Conservation (phyloP, 1,140 invertebrate species). For the Berghia stephanieae region DNA sequence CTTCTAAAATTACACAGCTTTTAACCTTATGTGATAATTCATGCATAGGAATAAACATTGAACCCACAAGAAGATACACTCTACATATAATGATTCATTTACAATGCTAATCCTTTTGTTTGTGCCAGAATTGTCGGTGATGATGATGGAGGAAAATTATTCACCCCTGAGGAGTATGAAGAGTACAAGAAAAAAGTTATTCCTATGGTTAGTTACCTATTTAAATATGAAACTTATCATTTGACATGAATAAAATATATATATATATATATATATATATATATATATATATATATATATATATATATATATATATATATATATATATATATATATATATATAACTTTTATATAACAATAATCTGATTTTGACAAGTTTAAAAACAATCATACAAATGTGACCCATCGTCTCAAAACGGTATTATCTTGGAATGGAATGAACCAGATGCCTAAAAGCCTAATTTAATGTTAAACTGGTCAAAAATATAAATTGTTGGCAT, state of each 20-base stretch:
- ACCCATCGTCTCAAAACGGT: too few relatives aligned
- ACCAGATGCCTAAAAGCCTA: too few relatives aligned
- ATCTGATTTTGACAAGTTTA: too few relatives aligned
- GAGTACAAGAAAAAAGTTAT: slow-evolving; percentile 66
- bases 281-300: neutral
- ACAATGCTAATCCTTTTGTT: slow-evolving; percentile 19
- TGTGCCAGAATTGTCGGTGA: slow-evolving; percentile 66
- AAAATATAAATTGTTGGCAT: too few relatives aligned
- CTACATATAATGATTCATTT: neutral
- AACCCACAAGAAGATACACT: neutral
- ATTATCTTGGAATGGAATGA: too few relatives aligned
- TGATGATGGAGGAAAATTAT: slow-evolving; percentile 65
- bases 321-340: slow-evolving; percentile 8
- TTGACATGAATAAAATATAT: neutral
- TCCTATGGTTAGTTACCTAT: slow-evolving; percentile 52
- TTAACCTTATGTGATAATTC: too few relatives aligned
- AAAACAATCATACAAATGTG: too few relatives aligned
- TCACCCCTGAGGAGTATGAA: slow-evolving; percentile 67
- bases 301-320: slow-evolving; percentile 6
- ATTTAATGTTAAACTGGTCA: too few relatives aligned
- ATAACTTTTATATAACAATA: too few relatives aligned
- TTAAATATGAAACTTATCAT: neutral
- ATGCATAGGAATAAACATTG: too few relatives aligned
- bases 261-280: too few relatives aligned
- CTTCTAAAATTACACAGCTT: too few relatives aligned